Conservation (phyloP, 2,888 invertebrate genomes). For the Perizoma flavofasciatum region DNA sequence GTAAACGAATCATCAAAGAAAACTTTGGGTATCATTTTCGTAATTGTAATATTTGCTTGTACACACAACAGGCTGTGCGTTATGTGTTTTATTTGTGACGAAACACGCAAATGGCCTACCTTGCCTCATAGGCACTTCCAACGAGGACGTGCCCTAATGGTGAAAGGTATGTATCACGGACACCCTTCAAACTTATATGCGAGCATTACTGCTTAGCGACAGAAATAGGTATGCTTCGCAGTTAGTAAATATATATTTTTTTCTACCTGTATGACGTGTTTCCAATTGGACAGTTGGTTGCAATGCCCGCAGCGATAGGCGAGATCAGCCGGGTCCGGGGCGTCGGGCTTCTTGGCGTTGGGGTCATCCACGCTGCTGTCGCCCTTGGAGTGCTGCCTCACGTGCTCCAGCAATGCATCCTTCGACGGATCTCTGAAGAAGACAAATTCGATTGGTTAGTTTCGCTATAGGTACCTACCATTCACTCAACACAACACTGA, state of each 20-base stretch:
- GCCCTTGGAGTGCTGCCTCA: slow-evolving; percentile 69
- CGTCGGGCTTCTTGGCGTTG: slow-evolving; percentile 58
- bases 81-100: too few relatives aligned
- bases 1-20: too few relatives aligned
- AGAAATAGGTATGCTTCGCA: background rate
- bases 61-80: too few relatives aligned
- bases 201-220: too few relatives aligned
- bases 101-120: too few relatives aligned
- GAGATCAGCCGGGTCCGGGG: slow-evolving; percentile 72
- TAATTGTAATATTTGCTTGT: too few relatives aligned
- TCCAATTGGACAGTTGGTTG: slow-evolving; percentile 92
- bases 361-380: slow-evolving; percentile 52
- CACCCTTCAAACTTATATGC: too few relatives aligned
- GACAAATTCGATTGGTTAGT: background rate
- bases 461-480: background rate
- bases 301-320: slow-evolving; percentile 90
- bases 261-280: slow-evolving; percentile 92
- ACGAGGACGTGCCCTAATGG: too few relatives aligned
- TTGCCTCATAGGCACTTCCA: too few relatives aligned
- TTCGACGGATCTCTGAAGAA: slow-evolving; percentile 74
- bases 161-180: too few relatives aligned
- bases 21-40: too few relatives aligned
- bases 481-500: too few relatives aligned
- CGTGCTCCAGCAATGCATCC: slow-evolving; percentile 76
- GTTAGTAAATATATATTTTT: background rate